These are phyloP conservation scores for Drosophila merina DNA, from an alignment of 2,888 invertebrate genomes.

Conservation along the genomic window DNA sequence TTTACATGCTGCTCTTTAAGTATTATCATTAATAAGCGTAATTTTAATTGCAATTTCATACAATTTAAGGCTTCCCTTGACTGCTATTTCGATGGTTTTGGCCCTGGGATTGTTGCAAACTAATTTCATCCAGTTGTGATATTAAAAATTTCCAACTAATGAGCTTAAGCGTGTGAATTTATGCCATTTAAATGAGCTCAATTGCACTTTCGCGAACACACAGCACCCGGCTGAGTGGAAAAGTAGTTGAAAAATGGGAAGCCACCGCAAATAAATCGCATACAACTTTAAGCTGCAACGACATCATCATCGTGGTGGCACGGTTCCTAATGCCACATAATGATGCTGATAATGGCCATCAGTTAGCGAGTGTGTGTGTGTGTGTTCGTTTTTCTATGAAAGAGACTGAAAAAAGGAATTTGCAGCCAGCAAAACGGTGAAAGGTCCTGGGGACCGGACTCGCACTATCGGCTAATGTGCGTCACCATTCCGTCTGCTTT, in stretches of 20 bases:
- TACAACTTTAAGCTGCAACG: conserved; percentile 71
- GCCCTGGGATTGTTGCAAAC: conserved; percentile 41
- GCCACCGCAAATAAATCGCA: conserved; percentile 66
- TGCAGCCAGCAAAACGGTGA: conserved; percentile 52
- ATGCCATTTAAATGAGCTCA: conserved; percentile 68
- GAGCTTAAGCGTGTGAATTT: conserved; percentile 64
- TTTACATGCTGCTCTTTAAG: background rate
- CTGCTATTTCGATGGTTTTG: conserved; percentile 41
- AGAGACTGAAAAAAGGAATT: conserved; percentile 26
- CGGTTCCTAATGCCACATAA: conserved; percentile 74
- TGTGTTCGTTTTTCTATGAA: conserved; percentile 7
- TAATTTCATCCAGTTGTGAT: conserved; percentile 16
- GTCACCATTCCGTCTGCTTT: conserved; percentile 58
- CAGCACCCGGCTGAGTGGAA: background rate
- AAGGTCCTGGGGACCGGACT: conserved; percentile 10
- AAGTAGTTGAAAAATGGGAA: conserved; percentile 2
- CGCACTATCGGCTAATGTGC: conserved; percentile 53
- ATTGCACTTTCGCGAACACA: conserved; percentile 30
- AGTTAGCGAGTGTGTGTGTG: conserved; percentile 25
- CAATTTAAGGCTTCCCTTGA: conserved; percentile 44
- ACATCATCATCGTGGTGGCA: conserved; percentile 40
- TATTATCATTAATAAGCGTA: background rate
- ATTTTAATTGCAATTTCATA: background rate
- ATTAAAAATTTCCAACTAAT: conserved; percentile 62
- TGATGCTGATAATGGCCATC: conserved; percentile 76